Percentiles rank a stretch among this genome's conserved stretches.
Evolutionary conservation across 2,888 invertebrate species (phyloP).

Genomic region (Lasioglossum vierecki): DNA sequence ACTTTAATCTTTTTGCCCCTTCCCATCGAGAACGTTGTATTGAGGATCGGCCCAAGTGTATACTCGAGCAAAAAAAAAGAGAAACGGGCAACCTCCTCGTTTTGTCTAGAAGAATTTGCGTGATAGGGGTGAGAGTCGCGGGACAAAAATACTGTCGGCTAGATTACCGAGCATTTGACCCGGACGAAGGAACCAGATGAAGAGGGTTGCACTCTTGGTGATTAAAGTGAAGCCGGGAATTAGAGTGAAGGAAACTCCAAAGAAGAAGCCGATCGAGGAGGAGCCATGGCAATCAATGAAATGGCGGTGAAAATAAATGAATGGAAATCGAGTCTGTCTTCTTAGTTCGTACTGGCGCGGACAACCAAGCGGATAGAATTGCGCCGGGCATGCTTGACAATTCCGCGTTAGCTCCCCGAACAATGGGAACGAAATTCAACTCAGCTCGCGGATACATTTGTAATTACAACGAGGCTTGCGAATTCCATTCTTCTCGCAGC

Average conservation of each 20-base stretch:
- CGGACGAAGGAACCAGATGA: constrained; percentile 58
- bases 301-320: constrained; percentile 83
- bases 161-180: constrained; percentile 77
- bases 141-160: constrained; percentile 60
- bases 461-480: constrained; percentile 77
- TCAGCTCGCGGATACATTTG: constrained; percentile 77
- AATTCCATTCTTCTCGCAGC: constrained; percentile 57
- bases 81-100: constrained; percentile 4
- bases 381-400: constrained; percentile 57
- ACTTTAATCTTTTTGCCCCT: constrained; percentile 44
- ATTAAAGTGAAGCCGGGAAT: constrained; percentile 80
- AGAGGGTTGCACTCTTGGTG: constrained; percentile 77
- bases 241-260: constrained; percentile 73
- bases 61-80: neutral
- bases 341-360: constrained; percentile 55
- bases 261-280: constrained; percentile 45
- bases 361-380: constrained; percentile 43
- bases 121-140: constrained; percentile 41
- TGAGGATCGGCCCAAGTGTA: constrained; percentile 25
- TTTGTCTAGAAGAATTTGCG: constrained; percentile 54
- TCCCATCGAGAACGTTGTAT: constrained; percentile 17
- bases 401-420: constrained; percentile 66
- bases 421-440: constrained; percentile 77
- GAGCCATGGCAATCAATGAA: constrained; percentile 81
- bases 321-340: constrained; percentile 82